Conservation (phyloP, 1,140 invertebrate species). For the Heliconius hermathena region DNA sequence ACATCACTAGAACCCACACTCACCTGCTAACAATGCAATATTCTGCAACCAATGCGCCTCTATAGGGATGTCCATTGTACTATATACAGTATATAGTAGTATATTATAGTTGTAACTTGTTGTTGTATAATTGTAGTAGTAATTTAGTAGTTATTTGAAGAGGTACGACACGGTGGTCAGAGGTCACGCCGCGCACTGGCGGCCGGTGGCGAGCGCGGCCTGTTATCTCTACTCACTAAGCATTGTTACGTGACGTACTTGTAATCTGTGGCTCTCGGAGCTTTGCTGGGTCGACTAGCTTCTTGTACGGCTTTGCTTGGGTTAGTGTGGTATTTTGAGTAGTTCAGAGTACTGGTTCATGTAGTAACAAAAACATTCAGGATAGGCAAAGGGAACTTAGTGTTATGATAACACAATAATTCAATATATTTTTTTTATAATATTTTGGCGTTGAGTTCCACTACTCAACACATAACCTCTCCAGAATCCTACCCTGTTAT, state of each 20-base stretch:
- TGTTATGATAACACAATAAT: too few relatives aligned
- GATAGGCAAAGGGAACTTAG: too few relatives aligned
- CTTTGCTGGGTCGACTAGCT: background rate
- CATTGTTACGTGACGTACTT: conserved; percentile 27
- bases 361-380: too few relatives aligned
- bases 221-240: conserved; percentile 64
- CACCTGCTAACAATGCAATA: conserved; percentile 61
- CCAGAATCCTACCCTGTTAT: too few relatives aligned
- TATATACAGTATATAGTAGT: background rate
- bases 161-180: conserved; percentile 59
- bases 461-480: too few relatives aligned
- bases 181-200: conserved; percentile 66
- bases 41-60: conserved; percentile 55
- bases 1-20: background rate
- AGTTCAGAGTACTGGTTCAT: too few relatives aligned
- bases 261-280: background rate
- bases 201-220: conserved; percentile 38
- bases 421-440: too few relatives aligned
- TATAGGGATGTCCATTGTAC: conserved; percentile 51
- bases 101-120: background rate
- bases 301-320: background rate
- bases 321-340: too few relatives aligned
- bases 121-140: background rate
- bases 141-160: background rate
- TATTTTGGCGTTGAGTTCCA: too few relatives aligned